A percentile compares a stretch with the other conserved stretches of the same genome.
Evolutionary conservation across 2,888 invertebrate species (phyloP).

Genomic region (Nymphalis c-album): DNA sequence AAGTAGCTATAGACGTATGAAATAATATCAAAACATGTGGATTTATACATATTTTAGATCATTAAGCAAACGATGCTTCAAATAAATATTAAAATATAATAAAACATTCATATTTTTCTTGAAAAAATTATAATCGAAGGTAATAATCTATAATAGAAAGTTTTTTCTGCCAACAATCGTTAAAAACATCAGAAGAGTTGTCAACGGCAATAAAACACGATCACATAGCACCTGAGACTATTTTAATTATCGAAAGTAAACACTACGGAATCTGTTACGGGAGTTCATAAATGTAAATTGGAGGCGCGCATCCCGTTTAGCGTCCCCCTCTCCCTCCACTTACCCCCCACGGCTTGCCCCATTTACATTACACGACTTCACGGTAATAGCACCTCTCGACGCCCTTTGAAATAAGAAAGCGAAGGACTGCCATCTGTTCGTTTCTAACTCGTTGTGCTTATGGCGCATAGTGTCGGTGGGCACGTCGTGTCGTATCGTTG

Average conservation of each 20-base stretch:
- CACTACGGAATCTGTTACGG: conserved; percentile 76
- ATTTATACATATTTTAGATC: too few species aligned
- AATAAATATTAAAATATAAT: too few species aligned
- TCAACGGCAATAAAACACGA: conserved; percentile 18
- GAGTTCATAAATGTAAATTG: conserved; percentile 81
- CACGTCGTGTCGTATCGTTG: conserved; percentile 14
- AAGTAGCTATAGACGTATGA: too few species aligned
- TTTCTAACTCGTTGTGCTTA: not conserved
- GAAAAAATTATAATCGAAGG: too few species aligned
- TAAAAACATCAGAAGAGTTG: conserved; percentile 10
- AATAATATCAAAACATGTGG: too few species aligned
- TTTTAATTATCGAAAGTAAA: conserved; percentile 81
- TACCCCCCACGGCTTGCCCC: conserved; percentile 23
- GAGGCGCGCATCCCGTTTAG: conserved; percentile 77
- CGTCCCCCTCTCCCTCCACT: conserved; percentile 44
- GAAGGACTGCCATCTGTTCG: conserved; percentile 1
- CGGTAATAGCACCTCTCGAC: conserved; percentile 1
- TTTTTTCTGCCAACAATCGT: not conserved
- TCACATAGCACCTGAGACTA: conserved; percentile 61
- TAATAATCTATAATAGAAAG: not conserved
- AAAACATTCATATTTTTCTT: too few species aligned
- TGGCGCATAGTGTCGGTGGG: not conserved
- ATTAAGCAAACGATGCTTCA: too few species aligned
- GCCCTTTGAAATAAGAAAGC: conserved; percentile 7
- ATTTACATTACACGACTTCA: conserved; percentile 19